Base-by-base conservation (phyloP, 2,888 invertebrate genomes). In the Byasa hedistus region DNA sequence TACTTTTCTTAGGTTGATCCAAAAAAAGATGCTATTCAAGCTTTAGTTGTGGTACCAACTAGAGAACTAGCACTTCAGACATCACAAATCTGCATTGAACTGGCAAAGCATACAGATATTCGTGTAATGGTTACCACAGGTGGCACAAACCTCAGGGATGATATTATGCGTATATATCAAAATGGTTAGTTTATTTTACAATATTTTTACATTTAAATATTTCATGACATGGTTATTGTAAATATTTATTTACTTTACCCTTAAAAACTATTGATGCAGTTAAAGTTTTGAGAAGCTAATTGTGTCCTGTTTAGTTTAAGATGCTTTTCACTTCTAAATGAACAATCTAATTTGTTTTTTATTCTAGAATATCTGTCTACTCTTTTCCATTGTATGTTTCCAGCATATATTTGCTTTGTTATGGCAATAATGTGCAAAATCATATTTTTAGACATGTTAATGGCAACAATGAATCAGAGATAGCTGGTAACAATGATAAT, bases 111-210 rank as follows among this genome's bases (percentile, higher is more conserved):
- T 91, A 95, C 99, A 93, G 96, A 97, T 84, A 95, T 98, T 80
- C 97, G 98, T 87, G 98, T 99, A 75, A 99, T 99, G 99, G 99
- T 99, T 72, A 99, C 99, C 78, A 99, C 99, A 75, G 99, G 99
- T 84, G 99, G 99, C 79, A 99, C 99, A 76, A 96, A 96, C 92
- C 93, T 97, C 80, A 96, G 98, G 85, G 99, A 99, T 92, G 99
- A 99, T 91, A 99, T 99, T 86, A 98, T 99, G 96, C 96, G 99
- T 92, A 97, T 99, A 86, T 98, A 98, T 93, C 98, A 99, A 91
- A 98, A 98, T 94, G 97, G 97, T 97, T 86, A 84, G 83, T 64
- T 51, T 54, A 23, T 23, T 15, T 54, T 54, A 15, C 22, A 23
- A 54, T 54, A 7, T 61, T 59, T 62, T 39, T 48, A 48, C 1